Base-by-base conservation (phyloP, 2,888 invertebrate genomes). In the Trisateles emortualis region DNA sequence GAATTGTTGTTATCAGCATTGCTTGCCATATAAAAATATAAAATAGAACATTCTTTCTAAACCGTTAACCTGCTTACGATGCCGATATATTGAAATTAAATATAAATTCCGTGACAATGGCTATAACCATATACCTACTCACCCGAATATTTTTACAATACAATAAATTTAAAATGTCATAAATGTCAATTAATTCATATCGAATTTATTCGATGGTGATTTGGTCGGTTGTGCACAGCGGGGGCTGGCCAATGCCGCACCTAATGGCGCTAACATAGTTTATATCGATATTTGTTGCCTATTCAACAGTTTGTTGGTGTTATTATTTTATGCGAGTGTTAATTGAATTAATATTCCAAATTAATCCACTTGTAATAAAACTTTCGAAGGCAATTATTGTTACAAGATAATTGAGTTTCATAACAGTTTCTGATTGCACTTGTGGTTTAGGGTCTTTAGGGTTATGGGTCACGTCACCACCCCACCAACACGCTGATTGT, bases 261-360 rank as follows among this genome's bases (percentile, higher is more conserved):
- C 62, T 72, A 74, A 75, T 66, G 69, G 71, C 68, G 78, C 61
- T 62, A 74, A 74, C 56, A 53, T 58, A 58, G 53, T 76, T 71
- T 68, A 68, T 55, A 55, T 60, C 48, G 17, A 52, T 46, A 62
- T 65, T 57, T 52, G 60, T 64, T 67, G 32, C 24, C 42, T 30
- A 65, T 62, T 73, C 65, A 73, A 62, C 55, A 56, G 61, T 57
- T 56, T 58, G 56, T 61, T 62, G 55, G 53, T 51, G 54, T 59
- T 50, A 68, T 60, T 62, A 61, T 62, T 56, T 56, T 53, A 67
- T 56, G 63, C 58, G 69, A 68, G 74, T 72, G 77, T 70, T 74
- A 76, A 78, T 78, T 75, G 65, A 68, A 77, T 68, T 62, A 57
- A 36, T 59, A 59, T 42, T 41, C 46, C 64, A 64, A 71, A 66